Percentiles rank a stretch among this genome's conserved stretches.
Conservation (phyloP, 2,797 vertebrate species). For the Sciaenops ocellatus region DNA sequence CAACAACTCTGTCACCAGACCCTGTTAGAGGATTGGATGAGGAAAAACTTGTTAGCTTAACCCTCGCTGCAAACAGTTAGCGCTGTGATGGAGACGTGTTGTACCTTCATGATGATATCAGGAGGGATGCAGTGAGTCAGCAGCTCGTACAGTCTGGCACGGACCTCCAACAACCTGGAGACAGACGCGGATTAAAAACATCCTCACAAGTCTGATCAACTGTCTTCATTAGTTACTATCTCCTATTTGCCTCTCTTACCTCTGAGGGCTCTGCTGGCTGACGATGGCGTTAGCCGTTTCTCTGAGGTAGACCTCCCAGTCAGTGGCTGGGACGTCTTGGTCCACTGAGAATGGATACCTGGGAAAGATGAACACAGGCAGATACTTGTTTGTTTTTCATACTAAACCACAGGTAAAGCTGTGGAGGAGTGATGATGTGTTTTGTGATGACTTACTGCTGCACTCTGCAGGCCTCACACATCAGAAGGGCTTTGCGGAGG, state of each 20-base stretch:
- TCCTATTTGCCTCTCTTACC: constrained; percentile 76
- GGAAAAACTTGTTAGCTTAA: background rate
- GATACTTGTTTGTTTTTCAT: background rate
- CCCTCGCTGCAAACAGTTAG: background rate
- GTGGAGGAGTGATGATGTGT: background rate
- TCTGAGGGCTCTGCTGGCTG: constrained; percentile 95
- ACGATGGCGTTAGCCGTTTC: constrained; percentile 96
- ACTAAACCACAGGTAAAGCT: background rate
- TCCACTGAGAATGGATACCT: constrained; percentile 95
- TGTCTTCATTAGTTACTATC: background rate
- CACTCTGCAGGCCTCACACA: constrained; percentile 98
- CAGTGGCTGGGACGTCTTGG: constrained; percentile 94
- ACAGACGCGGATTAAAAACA: background rate
- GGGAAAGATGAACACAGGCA: background rate
- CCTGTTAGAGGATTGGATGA: constrained; percentile 75
- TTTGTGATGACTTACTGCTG: constrained; percentile 91
- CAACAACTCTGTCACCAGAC: constrained; percentile 92
- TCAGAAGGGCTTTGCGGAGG: constrained; percentile 95
- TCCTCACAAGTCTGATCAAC: background rate
- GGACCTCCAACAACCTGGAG: constrained; percentile 93
- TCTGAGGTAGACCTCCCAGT: constrained; percentile 96
- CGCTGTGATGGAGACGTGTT: background rate
- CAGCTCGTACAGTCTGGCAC: constrained; percentile 94
- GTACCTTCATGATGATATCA: constrained; percentile 98
- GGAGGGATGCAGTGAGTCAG: constrained; percentile 97